Base-by-base conservation (phyloP, 2,797 vertebrate species). In the Eulemur albifrons region DNA sequence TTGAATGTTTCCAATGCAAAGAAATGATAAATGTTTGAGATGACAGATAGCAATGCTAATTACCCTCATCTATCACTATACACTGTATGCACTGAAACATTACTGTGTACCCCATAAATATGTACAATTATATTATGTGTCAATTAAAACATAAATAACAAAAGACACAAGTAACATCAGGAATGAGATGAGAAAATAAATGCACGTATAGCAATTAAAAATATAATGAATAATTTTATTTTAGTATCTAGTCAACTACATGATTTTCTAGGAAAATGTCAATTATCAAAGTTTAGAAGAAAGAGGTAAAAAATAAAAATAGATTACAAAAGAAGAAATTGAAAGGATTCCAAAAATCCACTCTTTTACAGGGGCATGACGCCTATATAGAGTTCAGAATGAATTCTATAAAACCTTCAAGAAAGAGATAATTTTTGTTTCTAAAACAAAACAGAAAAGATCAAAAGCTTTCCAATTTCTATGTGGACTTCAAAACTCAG, bases 401-500 rank as follows among this genome's bases (percentile, higher is more conserved):
- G 82, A 76, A 89, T 69, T 40, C 65, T 76, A 75, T 43, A 7
- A 93, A 61, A 59, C 0, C 25, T 69, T 86, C 30, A 92, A 88
- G 59, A 88, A 75, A 91, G 35, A 77, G 15, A 40, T 85, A 63
- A 80, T 40, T 81, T 21, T 50, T 50, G 10, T 80, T 75, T 88
- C 95, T 52, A 59, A 90, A 94, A 76, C 11, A 88, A 89, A 92
- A 75, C 27, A 73, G 50, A 72, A 90, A 88, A 81, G n/a, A 85
- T 1, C 2, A 1, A 94, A 93, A 85, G 20, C 48, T 67, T 94
- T 50, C 43, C 20, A 69, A 93, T 8, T 61, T 76, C 50, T 52
- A n/a, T 27, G 35, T 14, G 15, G 57, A 89, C 72, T 89, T 96
- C 40, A 94, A 96, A 92, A 92, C 45, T 94, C 40, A 89, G 48